Percentiles rank a stretch among this genome's conserved stretches.
These are phyloP conservation scores for Dolichoris vasculosae DNA, from an alignment of 1,140 invertebrate genomes.

Conservation along the genomic window DNA sequence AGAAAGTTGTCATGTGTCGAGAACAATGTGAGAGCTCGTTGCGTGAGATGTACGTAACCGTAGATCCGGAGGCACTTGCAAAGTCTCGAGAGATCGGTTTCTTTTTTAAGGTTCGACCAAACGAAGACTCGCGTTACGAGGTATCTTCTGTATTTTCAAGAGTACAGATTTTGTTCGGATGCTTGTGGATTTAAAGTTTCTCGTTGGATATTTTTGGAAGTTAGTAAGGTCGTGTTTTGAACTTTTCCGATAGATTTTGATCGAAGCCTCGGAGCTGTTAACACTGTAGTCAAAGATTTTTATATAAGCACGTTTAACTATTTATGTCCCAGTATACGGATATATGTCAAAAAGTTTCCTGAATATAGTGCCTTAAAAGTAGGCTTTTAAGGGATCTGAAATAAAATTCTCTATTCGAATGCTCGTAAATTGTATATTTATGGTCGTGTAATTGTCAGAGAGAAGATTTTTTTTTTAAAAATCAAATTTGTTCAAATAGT, in stretches of 20 bases:
- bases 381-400: background rate
- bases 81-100: background rate
- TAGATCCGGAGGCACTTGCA: background rate
- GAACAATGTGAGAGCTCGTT: too few relatives aligned
- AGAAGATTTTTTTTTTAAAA: too few relatives aligned
- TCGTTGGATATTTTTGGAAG: background rate
- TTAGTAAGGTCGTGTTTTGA: background rate
- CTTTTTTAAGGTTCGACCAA: background rate
- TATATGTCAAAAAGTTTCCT: background rate
- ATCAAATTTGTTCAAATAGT: too few relatives aligned
- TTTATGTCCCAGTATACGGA: background rate
- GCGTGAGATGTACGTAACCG: background rate
- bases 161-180: background rate
- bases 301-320: background rate
- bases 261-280: background rate
- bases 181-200: background rate
- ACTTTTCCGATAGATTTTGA: background rate
- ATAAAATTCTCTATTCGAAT: background rate
- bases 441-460: too few relatives aligned
- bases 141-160: background rate
- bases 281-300: background rate
- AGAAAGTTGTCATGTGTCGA: too few relatives aligned
- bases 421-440: background rate
- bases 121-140: background rate
- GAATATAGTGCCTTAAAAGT: background rate